Percentiles rank a stretch among this genome's conserved stretches.
Conservation (phyloP, 2,888 invertebrate species). For the Rhopalosiphum nymphaeae region DNA sequence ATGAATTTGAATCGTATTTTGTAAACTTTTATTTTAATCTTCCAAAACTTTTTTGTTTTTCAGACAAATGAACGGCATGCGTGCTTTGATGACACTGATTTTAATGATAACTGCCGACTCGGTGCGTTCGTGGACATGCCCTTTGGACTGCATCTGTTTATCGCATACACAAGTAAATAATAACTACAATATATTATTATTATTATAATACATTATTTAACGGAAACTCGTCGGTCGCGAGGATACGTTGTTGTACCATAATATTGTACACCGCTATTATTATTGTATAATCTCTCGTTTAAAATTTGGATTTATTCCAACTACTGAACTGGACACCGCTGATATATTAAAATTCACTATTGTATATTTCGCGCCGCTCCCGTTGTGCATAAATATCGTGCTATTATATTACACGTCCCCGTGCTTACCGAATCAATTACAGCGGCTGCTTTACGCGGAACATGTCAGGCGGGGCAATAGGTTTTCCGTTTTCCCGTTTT, state of each 20-base stretch:
- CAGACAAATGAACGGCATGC: slow-evolving; percentile 55
- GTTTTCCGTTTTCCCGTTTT: not conserved
- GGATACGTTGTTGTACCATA: not conserved
- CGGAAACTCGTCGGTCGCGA: not conserved
- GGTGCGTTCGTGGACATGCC: slow-evolving; percentile 76
- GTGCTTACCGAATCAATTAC: not conserved
- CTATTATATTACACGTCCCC: not conserved
- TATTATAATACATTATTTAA: not conserved
- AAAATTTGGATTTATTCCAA: slow-evolving; percentile 56
- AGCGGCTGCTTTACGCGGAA: not conserved
- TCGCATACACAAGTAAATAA: slow-evolving; percentile 84
- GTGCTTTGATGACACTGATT: slow-evolving; percentile 33
- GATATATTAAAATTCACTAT: slow-evolving; percentile 42
- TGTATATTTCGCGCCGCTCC: not conserved
- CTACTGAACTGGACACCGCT: slow-evolving; percentile 51
- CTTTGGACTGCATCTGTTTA: slow-evolving; percentile 86
- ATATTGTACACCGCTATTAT: not conserved
- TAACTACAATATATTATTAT: not conserved
- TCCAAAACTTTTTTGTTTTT: slow-evolving; percentile 37
- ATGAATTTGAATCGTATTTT: not conserved
- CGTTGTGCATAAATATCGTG: not conserved
- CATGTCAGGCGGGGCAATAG: not conserved
- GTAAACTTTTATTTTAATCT: slow-evolving; percentile 5
- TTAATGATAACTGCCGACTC: slow-evolving; percentile 66
- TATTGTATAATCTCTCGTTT: slow-evolving; percentile 14